A percentile compares a stretch with the other conserved stretches of the same genome.
phyloP scores from a whole-genome alignment of 2,113 vertebrate species.

The Sakesphorus luctuosus region DNA sequence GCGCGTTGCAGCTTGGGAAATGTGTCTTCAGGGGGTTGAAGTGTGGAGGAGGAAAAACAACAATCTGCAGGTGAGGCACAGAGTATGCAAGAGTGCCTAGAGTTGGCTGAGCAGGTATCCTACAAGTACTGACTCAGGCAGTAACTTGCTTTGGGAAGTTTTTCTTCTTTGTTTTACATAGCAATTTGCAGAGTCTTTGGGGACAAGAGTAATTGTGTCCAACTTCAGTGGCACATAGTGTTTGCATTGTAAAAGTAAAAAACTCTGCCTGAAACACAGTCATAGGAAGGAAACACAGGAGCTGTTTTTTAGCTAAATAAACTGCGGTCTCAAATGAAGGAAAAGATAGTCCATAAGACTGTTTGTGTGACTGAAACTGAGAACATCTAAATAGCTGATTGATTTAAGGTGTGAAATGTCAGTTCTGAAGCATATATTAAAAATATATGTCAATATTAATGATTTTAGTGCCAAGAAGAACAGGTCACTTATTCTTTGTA shows the following conservation, averaged over 20 bases:
- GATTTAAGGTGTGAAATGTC: background rate
- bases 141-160: conserved; percentile 11
- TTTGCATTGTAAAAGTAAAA: background rate
- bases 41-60: background rate
- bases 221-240: background rate
- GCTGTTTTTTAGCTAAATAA: background rate
- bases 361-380: background rate
- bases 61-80: background rate
- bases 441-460: background rate
- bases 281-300: background rate
- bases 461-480: background rate
- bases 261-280: background rate
- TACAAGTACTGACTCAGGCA: background rate
- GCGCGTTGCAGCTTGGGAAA: background rate
- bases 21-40: background rate
- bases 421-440: background rate
- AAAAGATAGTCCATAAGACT: background rate
- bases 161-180: background rate
- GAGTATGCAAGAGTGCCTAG: background rate
- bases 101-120: background rate
- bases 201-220: background rate
- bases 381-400: background rate
- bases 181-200: background rate
- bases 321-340: background rate
- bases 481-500: background rate